Percentiles rank a stretch among this genome's conserved stretches.
phyloP scores from a whole-genome alignment of 2,888 invertebrate genomes.

The Belgica antarctica region DNA sequence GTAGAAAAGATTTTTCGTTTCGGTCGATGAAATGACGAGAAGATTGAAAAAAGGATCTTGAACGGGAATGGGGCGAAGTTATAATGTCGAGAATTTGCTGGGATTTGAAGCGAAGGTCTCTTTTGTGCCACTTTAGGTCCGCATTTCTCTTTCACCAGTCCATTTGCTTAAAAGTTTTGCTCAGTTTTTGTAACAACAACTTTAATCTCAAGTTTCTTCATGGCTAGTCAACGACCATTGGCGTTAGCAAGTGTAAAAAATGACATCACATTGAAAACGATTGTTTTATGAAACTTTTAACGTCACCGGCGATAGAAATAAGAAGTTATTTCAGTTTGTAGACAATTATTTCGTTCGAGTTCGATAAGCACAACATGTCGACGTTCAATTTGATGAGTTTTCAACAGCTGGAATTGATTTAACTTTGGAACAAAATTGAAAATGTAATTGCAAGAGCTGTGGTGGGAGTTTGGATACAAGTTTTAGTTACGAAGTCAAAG shows the following conservation, averaged over 20 bases:
- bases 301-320: neutral
- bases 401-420: too few species aligned
- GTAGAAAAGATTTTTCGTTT: neutral
- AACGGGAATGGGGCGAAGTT: too few species aligned
- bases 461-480: too few species aligned
- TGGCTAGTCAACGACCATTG: neutral
- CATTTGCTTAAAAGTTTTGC: neutral
- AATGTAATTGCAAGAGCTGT: too few species aligned
- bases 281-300: conserved; percentile 3
- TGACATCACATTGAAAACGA: neutral
- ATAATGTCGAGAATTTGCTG: neutral
- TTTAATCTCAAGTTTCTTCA: too few species aligned
- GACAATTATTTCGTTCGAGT: too few species aligned
- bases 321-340: too few species aligned
- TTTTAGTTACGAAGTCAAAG: too few species aligned
- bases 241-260: neutral
- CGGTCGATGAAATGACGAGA: neutral
- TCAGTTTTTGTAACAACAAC: neutral
- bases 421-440: too few species aligned
- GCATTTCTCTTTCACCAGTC: too few species aligned
- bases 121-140: neutral
- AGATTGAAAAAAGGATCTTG: neutral
- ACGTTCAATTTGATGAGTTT: too few species aligned
- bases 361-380: too few species aligned
- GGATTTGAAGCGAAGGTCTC: neutral